These are phyloP conservation scores for Symphodus melops DNA, from an alignment of 2,113 vertebrate species.

Conservation along the genomic window DNA sequence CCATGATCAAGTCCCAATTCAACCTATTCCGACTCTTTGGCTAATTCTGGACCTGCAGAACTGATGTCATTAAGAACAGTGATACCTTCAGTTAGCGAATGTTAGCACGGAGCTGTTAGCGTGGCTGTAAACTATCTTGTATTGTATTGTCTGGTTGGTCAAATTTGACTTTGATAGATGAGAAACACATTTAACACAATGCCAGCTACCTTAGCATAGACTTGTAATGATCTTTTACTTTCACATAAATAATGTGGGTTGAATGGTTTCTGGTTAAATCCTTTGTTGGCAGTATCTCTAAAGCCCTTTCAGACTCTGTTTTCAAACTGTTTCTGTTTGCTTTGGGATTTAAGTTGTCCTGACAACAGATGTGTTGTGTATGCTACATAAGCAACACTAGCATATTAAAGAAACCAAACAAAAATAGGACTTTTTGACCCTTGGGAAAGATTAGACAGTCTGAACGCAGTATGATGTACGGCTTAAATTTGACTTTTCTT, in stretches of 20 bases:
- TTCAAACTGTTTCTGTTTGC: not conserved
- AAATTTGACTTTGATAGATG: too few relatives aligned
- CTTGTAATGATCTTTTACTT: not conserved
- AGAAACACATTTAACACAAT: not conserved
- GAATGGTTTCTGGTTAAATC: not conserved
- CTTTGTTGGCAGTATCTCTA: not conserved
- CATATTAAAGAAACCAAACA: constrained; percentile 27
- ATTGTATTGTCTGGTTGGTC: not conserved
- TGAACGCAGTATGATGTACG: constrained; percentile 16
- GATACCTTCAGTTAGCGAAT: too few relatives aligned
- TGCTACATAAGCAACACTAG: constrained; percentile 9
- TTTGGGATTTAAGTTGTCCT: constrained; percentile 12
- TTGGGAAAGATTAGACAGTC: constrained; percentile 25
- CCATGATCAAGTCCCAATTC: not conserved
- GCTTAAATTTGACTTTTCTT: not conserved
- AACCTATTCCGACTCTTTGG: too few relatives aligned
- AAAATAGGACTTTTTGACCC: constrained; percentile 18
- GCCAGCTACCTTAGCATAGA: not conserved
- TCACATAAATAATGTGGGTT: too few relatives aligned
- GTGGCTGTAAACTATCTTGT: not conserved
- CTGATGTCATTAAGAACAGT: too few relatives aligned
- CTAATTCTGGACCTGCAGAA: too few relatives aligned
- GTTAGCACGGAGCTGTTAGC: not conserved
- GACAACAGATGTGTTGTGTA: constrained; percentile 27
- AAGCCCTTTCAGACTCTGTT: not conserved